A percentile compares a stretch with the other conserved stretches of the same genome.
These are phyloP conservation scores for Anoplopoma fimbria DNA, from an alignment of 2,113 vertebrate genomes.

Conservation along the genomic window DNA sequence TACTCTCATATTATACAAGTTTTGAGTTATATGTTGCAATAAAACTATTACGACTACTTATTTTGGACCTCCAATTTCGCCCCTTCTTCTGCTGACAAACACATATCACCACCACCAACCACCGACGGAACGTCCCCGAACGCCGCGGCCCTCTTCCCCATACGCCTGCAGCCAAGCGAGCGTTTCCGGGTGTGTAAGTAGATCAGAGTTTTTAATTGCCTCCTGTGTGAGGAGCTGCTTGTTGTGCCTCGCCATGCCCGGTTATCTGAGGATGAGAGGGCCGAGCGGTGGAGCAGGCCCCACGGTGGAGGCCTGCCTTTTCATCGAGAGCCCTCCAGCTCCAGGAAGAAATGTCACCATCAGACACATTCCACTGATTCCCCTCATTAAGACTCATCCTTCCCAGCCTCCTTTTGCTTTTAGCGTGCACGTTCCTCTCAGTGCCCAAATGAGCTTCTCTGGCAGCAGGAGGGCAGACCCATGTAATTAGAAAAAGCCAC, in stretches of 20 bases:
- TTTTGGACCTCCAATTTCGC: constrained; percentile 14
- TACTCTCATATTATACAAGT: constrained; percentile 47
- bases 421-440: constrained; percentile 39
- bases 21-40: constrained; percentile 21
- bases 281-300: constrained; percentile 48
- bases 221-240: constrained; percentile 61
- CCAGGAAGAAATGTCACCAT: constrained; percentile 74
- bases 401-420: constrained; percentile 63
- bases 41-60: constrained; percentile 29
- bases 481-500: constrained; percentile 71
- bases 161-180: constrained; percentile 47
- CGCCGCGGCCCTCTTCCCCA: constrained; percentile 29
- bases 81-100: constrained; percentile 67
- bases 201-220: constrained; percentile 70
- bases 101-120: constrained; percentile 35
- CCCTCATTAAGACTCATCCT: constrained; percentile 76
- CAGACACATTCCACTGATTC: constrained; percentile 76
- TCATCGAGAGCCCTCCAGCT: constrained; percentile 58
- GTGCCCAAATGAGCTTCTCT: constrained; percentile 62
- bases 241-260: constrained; percentile 27
- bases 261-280: constrained; percentile 56
- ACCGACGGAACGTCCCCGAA: constrained; percentile 19
- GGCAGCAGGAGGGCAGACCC: constrained; percentile 59
- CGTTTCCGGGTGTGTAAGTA: constrained; percentile 74
- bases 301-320: constrained; percentile 52